Percentiles rank a stretch among this genome's conserved stretches.
phyloP scores from a whole-genome alignment of 2,888 invertebrate species.

The Geotrupes spiniger region DNA sequence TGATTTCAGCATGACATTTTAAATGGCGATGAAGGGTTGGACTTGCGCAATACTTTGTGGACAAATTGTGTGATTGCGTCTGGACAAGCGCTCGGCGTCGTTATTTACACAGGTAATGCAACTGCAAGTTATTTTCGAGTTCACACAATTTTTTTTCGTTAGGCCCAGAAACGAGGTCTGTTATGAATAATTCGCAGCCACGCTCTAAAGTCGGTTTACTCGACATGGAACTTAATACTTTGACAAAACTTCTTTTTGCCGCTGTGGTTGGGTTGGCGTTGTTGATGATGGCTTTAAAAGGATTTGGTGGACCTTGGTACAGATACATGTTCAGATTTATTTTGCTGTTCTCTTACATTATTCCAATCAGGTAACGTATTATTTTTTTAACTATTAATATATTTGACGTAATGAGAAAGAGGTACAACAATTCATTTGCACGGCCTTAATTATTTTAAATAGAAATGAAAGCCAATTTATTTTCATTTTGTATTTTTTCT shows the following conservation, averaged over 20 bases:
- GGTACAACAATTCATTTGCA: not conserved
- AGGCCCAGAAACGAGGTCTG: constrained; percentile 93
- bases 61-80: constrained; percentile 98
- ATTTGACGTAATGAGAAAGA: not conserved
- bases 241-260: constrained; percentile 92
- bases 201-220: constrained; percentile 94
- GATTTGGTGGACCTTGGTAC: constrained; percentile 95
- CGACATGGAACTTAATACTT: constrained; percentile 93
- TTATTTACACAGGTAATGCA: constrained; percentile 82
- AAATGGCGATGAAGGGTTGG: constrained; percentile 75
- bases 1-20: constrained; percentile 56
- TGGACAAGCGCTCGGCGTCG: constrained; percentile 90
- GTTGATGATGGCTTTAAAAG: constrained; percentile 95
- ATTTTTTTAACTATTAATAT: not conserved
- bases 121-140: constrained; percentile 4
- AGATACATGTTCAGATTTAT: constrained; percentile 95
- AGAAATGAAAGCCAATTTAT: no score
- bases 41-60: constrained; percentile 97
- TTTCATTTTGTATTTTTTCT: no score
- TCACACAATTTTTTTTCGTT: constrained; percentile 23
- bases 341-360: constrained; percentile 96
- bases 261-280: constrained; percentile 88
- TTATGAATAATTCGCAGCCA: constrained; percentile 98
- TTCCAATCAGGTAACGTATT: constrained; percentile 82
- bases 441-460: not conserved